Evolutionary conservation across 2,888 invertebrate species (phyloP).

Genomic region (Eupithecia dodoneata): DNA sequence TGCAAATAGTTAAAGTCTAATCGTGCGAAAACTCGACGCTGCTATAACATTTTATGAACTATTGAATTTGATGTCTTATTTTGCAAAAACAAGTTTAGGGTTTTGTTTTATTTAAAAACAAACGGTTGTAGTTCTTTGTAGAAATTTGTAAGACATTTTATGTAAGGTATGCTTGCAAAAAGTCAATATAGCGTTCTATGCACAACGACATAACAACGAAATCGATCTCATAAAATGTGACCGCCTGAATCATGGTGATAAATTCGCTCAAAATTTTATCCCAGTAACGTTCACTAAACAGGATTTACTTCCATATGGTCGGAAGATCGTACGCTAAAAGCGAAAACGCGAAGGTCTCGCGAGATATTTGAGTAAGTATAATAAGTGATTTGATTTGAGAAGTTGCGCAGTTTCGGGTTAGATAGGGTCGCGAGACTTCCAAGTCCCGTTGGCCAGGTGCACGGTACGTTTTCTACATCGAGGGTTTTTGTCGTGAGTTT

Average conservation of each 20-base stretch:
- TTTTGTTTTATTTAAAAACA: conserved; percentile 26
- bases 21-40: conserved; percentile 70
- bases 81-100: conserved; percentile 48
- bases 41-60: conserved; percentile 53
- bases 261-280: conserved; percentile 6
- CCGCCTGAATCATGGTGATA: conserved; percentile 18
- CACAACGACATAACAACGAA: neutral
- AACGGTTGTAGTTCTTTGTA: conserved; percentile 24
- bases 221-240: neutral
- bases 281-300: conserved; percentile 34
- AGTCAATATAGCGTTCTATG: neutral
- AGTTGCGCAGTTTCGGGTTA: conserved; percentile 63
- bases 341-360: conserved; percentile 59
- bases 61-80: conserved; percentile 48
- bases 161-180: neutral
- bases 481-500: conserved; percentile 65
- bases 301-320: conserved; percentile 38
- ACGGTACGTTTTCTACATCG: conserved; percentile 65
- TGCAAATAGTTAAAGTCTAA: conserved; percentile 76
- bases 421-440: conserved; percentile 60
- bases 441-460: conserved; percentile 71
- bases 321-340: conserved; percentile 57
- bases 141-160: neutral
- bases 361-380: conserved; percentile 46
- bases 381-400: conserved; percentile 53